Percentiles rank a stretch among this genome's conserved stretches.
Conservation (phyloP, 2,797 vertebrate species). For the Karalla daura region DNA sequence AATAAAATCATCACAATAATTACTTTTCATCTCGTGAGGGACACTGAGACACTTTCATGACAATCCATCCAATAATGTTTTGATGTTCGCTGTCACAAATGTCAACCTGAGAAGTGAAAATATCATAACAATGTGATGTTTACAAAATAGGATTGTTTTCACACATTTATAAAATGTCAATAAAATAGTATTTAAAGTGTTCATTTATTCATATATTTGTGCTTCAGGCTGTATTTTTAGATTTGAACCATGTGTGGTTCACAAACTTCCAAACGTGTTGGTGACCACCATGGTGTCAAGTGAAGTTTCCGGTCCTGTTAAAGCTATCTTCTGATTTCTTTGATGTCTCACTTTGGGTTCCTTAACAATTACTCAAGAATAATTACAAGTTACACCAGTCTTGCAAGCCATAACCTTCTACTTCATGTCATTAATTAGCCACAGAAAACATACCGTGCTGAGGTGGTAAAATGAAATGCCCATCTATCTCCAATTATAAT, state of each 20-base stretch:
- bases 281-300: neutral
- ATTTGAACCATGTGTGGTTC: conserved; percentile 8
- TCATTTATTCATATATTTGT: neutral
- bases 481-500: conserved; percentile 16
- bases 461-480: conserved; percentile 16
- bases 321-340: neutral
- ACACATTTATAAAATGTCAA: neutral
- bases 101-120: too few relatives aligned
- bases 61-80: neutral
- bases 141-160: neutral
- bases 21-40: too few relatives aligned
- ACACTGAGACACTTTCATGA: too few relatives aligned
- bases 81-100: too few relatives aligned
- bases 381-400: neutral
- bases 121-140: neutral
- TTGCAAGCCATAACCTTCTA: neutral
- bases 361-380: neutral
- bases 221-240: neutral
- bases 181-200: too few relatives aligned
- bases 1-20: too few relatives aligned
- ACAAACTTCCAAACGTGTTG: conserved; percentile 1
- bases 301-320: neutral
- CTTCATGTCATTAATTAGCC: conserved; percentile 13
- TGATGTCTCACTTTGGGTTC: neutral
- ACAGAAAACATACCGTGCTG: neutral